Evolutionary conservation across 2,113 vertebrate species (phyloP).

Genomic region (Stercorarius parasiticus): DNA sequence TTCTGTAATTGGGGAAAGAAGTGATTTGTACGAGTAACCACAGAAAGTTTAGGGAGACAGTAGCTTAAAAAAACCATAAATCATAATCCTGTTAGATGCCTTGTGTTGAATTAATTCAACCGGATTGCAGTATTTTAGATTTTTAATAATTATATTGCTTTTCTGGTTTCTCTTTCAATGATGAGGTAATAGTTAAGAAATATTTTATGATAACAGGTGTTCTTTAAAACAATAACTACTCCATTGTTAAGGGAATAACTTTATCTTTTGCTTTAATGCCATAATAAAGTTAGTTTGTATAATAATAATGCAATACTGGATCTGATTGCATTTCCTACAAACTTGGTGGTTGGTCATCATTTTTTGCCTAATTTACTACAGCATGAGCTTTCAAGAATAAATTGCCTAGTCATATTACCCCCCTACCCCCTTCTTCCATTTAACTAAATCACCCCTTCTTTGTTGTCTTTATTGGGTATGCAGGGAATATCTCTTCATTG

Average conservation of each 20-base stretch:
- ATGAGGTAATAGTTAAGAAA: neutral
- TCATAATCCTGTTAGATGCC: neutral
- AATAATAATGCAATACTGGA: neutral
- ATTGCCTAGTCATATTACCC: neutral
- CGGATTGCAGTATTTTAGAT: neutral
- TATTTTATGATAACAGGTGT: neutral
- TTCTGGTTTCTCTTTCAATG: neutral
- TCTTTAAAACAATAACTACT: neutral
- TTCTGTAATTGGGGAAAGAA: neutral
- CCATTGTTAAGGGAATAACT: neutral
- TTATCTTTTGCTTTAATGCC: neutral
- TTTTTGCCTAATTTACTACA: neutral
- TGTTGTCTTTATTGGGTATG: neutral
- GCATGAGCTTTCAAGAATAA: neutral
- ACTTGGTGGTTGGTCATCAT: neutral
- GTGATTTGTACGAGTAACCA: neutral
- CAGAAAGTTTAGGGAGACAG: neutral
- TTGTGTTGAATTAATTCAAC: neutral
- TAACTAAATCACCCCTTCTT: neutral
- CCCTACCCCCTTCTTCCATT: neutral
- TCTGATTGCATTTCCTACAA: neutral
- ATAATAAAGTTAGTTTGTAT: neutral
- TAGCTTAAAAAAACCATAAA: neutral
- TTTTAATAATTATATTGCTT: neutral
- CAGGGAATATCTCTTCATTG: neutral